Base-by-base conservation (phyloP, 92 coral and sea anemone genomes). In the Actinernus sp. region DNA sequence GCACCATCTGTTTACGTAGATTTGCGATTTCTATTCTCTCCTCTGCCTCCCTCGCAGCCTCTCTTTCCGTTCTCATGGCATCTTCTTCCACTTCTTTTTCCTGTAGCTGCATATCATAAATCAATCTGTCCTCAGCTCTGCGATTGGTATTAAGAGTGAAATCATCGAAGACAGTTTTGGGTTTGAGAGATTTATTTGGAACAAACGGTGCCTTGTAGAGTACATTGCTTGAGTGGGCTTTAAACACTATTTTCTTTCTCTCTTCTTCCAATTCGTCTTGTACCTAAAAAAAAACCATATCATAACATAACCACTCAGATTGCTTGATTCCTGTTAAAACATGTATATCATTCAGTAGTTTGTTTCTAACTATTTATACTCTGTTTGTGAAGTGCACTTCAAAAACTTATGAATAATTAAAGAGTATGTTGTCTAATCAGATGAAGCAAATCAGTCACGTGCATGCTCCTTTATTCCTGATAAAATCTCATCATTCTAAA, bases 1-100 rank as follows among this genome's bases (percentile, higher is more conserved):
- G 98, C 2, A 94, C 98, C 54, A 94, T 72, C 32, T 91, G 92
- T 43, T 87, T 90, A 53, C 98, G 66, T 26, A 94, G 73, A 17
- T 50, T 30, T 22, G 62, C 88, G 11, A 94, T 51, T 18, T 78
- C 65, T 10, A 48, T 48, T 31, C 73, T 60, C 25, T 94, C 98
- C 59, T 94, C 97, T 24, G 87, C 88, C 27, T 89, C 90, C 38
- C 69, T 67, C 73, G 85, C 85, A 17, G 58, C 83, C 25, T 87
- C 90, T 74, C 88, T 34, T 62, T 91, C 87, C 13, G 31, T 67
- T 48, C 72, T 65, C 24, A 73, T 29, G 2, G 65, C 85, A 1
- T 91, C 94, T 17, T 72, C 87, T 44, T 71, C 80, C 43, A 47
- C 26, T 27, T 91, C 97, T 45, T 71, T 70, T 65, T 94, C 97